Conservation (phyloP, 2,888 invertebrate genomes). For the Aquatica leii region DNA sequence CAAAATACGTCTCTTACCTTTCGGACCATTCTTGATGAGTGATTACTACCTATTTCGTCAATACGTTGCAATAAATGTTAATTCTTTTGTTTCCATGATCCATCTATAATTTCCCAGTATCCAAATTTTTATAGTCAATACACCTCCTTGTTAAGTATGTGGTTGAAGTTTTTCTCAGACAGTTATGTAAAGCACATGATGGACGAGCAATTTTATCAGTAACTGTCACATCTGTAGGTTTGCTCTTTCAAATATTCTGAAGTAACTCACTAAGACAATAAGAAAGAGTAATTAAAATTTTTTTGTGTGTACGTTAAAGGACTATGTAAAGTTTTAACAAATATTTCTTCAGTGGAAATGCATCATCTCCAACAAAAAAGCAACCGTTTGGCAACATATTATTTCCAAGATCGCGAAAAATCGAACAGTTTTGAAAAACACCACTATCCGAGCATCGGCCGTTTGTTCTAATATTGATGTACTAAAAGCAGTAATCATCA, state of each 20-base stretch:
- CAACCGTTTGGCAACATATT: too few relatives aligned
- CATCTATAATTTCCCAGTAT: not conserved
- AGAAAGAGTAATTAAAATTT: not conserved
- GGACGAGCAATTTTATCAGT: not conserved
- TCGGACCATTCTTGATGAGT: slow-evolving; percentile 1
- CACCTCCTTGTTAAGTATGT: not conserved
- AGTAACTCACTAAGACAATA: not conserved
- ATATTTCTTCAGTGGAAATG: not conserved
- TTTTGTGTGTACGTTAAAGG: not conserved
- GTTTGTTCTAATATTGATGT: too few relatives aligned
- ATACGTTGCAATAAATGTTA: too few relatives aligned
- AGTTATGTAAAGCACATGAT: not conserved
- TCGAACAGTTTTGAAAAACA: not conserved
- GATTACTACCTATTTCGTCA: not conserved
- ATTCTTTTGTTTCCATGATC: not conserved
- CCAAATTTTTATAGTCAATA: not conserved
- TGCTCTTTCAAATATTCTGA: not conserved
- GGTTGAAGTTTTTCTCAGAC: not conserved
- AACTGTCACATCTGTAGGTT: not conserved
- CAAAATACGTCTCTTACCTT: not conserved
- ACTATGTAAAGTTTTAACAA: not conserved
- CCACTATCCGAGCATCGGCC: too few relatives aligned
- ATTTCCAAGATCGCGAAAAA: not conserved
- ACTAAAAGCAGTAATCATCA: not conserved
- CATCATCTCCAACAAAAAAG: too few relatives aligned